A percentile compares a stretch with the other conserved stretches of the same genome.
Conservation (phyloP, 2,888 invertebrate genomes). For the Coelinius sp. region DNA sequence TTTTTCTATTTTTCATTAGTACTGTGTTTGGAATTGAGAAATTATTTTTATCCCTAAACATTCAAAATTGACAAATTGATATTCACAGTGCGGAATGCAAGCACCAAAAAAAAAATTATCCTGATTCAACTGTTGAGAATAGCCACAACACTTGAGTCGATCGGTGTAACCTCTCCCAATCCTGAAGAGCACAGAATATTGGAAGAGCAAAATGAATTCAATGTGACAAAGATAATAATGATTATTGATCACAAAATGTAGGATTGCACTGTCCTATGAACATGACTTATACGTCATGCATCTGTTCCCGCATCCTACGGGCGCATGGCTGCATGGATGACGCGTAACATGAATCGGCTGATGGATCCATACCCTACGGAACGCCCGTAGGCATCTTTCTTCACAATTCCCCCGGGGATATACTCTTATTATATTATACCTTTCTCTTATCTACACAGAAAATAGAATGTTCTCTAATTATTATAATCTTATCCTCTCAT, state of each 20-base stretch:
- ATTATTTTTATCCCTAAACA: too few species aligned
- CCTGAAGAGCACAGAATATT: neutral
- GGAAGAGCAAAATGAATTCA: slow-evolving; percentile 25
- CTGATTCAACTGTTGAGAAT: neutral
- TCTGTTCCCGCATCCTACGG: slow-evolving; percentile 56
- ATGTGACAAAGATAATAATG: slow-evolving; percentile 27
- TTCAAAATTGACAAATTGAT: too few species aligned
- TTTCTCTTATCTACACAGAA: too few species aligned
- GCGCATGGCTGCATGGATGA: slow-evolving; percentile 12
- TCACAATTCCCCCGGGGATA: slow-evolving; percentile 31
- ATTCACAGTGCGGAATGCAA: too few species aligned
- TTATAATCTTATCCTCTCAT: too few species aligned
- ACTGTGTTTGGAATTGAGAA: too few species aligned
- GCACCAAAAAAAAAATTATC: too few species aligned
- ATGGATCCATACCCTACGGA: slow-evolving; percentile 30
- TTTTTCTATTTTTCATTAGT: too few species aligned
- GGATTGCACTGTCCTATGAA: slow-evolving; percentile 27
- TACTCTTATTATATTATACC: neutral
- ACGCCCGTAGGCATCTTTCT: slow-evolving; percentile 7
- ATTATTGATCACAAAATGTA: slow-evolving; percentile 44
- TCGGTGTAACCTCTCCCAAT: neutral
- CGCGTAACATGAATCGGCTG: slow-evolving; percentile 23
- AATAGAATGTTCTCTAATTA: too few species aligned
- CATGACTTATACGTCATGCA: slow-evolving; percentile 61
- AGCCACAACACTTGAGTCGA: neutral